phyloP scores from a whole-genome alignment of 2,797 vertebrate genomes.

The Notoglanidium macrostoma region DNA sequence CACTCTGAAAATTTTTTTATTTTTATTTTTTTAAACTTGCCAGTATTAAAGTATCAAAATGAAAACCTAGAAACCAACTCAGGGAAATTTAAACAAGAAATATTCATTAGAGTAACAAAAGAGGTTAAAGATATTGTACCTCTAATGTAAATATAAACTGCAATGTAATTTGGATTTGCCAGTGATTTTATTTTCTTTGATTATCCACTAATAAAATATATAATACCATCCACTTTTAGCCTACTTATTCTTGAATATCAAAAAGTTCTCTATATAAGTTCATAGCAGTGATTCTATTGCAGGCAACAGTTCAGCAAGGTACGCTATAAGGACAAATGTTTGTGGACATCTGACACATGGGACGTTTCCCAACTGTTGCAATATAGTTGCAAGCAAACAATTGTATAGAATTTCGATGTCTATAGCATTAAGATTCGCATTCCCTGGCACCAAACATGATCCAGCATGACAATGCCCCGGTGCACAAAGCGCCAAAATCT shows the following conservation, averaged over 20 bases:
- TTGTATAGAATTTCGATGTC: not conserved
- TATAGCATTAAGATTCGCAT: not conserved
- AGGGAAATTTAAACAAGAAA: not conserved
- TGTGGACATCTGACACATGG: not conserved
- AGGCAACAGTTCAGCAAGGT: not conserved
- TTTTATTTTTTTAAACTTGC: not conserved
- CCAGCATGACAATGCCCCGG: not conserved
- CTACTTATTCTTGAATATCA: not conserved
- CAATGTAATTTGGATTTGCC: too few species aligned
- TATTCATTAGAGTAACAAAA: not conserved
- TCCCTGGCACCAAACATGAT: not conserved
- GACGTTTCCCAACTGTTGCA: not conserved
- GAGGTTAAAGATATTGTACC: not conserved
- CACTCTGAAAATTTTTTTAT: conserved; percentile 25
- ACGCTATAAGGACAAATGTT: not conserved
- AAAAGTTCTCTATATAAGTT: not conserved
- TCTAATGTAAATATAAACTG: not conserved
- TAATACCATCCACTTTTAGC: too few species aligned
- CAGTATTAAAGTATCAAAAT: not conserved
- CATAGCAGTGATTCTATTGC: not conserved
- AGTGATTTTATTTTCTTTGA: not conserved
- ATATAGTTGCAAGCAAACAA: not conserved
- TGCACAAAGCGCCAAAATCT: not conserved
- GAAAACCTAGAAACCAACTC: not conserved
- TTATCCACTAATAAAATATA: not conserved